Base-by-base conservation (phyloP, 2,797 vertebrate genomes). In the Pangasius macronema region DNA sequence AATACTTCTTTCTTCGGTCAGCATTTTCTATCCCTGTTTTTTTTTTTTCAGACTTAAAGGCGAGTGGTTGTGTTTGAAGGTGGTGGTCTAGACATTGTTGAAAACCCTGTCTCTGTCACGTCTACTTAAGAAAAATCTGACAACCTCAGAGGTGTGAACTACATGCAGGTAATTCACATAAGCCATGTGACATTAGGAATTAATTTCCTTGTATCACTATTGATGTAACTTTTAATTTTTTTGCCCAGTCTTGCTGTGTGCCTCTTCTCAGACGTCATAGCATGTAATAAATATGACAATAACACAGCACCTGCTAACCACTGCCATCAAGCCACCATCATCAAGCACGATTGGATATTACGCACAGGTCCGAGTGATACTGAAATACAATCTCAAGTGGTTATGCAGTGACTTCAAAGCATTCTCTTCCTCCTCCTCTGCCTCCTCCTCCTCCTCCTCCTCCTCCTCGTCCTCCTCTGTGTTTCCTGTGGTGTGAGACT, bases 331-430 rank as follows among this genome's bases (percentile, higher is more conserved):
- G 61, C 22, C 22, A n/a, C 11, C 2, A 42, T 39, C 22, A 30
- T 46, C 22, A 49, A 46, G 59, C 36, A 10, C 24, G 3, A 36
- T 5, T 1, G 16, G 24, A 61, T 61, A 61, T 81, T 42, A 81
- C 33, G 61, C 59, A 20, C 80, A 65, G 27, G 39, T 65, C 27
- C 3, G 14, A 63, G 59, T n/a, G 80, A 46, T 46, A 63, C 1
- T 76, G 42, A 73, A 85, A 75, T 59, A n/a, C 84, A 63, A 39
- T 76, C 70, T 68, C 13, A 42, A 68, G 61, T 77, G 84, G n/a
- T 18, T 73, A 67, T 30, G n/a, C 84, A 79, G n/a, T 67, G 85
- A 81, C 36, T 80, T 81, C 49, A 81, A 57, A 86, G 65, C 30
- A 27, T 49, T 63, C 61, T 5, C 27, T 18, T 18, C 13, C 36